Percentiles rank a stretch among this genome's conserved stretches.
phyloP scores from a whole-genome alignment of 1,140 invertebrate genomes.

The Eumaeus atala region DNA sequence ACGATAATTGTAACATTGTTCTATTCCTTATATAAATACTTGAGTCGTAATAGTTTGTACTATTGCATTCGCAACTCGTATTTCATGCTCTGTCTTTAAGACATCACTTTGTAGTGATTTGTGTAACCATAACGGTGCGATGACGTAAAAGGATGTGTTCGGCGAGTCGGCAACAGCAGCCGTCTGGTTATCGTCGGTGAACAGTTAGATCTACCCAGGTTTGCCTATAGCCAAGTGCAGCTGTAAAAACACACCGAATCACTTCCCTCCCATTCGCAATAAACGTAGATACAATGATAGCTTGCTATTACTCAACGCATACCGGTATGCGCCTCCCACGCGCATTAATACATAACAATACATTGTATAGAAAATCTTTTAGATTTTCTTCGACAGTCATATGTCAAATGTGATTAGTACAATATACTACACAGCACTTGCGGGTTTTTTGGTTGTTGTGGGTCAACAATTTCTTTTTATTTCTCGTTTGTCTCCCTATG shows the following conservation, averaged over 20 bases:
- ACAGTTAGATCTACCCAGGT: constrained; percentile 60
- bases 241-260: constrained; percentile 66
- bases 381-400: too few relatives aligned
- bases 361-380: background rate
- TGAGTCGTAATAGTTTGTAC: too few relatives aligned
- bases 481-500: too few relatives aligned
- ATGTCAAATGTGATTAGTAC: too few relatives aligned
- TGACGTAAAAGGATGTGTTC: constrained; percentile 74
- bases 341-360: background rate
- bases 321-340: constrained; percentile 21
- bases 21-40: too few relatives aligned
- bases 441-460: too few relatives aligned
- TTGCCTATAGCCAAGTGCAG: constrained; percentile 62
- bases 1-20: too few relatives aligned
- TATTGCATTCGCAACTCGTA: background rate
- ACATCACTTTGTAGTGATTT: constrained; percentile 16
- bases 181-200: constrained; percentile 68
- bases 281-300: constrained; percentile 41
- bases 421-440: too few relatives aligned
- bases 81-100: background rate
- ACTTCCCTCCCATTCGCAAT: constrained; percentile 43
- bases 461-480: too few relatives aligned
- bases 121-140: constrained; percentile 57
- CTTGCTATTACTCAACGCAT: constrained; percentile 29
- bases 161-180: constrained; percentile 60